Evolutionary conservation across 2,113 vertebrate species (phyloP), one percentile per base, ranked within the genome.

Genomic region (Stercorarius parasiticus): DNA sequence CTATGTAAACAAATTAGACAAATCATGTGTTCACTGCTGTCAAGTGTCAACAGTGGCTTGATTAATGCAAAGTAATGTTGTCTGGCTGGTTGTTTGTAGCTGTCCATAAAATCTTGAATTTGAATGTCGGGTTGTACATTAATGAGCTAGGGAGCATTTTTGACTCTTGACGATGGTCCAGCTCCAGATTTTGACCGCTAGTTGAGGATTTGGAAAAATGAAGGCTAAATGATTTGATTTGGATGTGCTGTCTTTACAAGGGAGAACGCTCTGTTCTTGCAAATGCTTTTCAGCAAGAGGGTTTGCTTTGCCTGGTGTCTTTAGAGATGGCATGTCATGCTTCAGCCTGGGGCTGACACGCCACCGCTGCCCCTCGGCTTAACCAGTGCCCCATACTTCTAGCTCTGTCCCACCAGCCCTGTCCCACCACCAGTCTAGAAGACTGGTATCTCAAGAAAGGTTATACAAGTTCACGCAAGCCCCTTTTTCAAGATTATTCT

Each of bases 11-110:
- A 81, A 72, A 89, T 82, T 36, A 79, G 80, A 82, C 73, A 82
- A 92, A 72, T 93, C 43, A 36, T 67, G 65, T 71, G 56, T 86
- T 95, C 61, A 3, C 77, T 96, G 77, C 86, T 79, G 91, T 95
- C 93, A 95, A 47, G 69, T 79, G 83, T 94, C 91, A 95, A 6
- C 73, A 89, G 61, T 87, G 83, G n/a, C 82, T 82, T 76, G 91
- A 89, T 88, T 92, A 89, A 92, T 84, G 80, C 53, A 29, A 81
- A 65, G 61, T 71, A 89, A 72, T 85, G 83, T 94, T 83, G 34
- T 69, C 82, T 95, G 90, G 40, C 88, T 92, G 55, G 43, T 77
- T 81, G 52, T 72, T 79, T 55, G 77, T 92, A 82, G 91, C 86
- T 94, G 96, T 91, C 92, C 90, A 9, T 92, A 88, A 92, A 64